A percentile compares a stretch with the other conserved stretches of the same genome.
Evolutionary conservation across 2,113 vertebrate species (phyloP).

Genomic region (Urocolius indicus): DNA sequence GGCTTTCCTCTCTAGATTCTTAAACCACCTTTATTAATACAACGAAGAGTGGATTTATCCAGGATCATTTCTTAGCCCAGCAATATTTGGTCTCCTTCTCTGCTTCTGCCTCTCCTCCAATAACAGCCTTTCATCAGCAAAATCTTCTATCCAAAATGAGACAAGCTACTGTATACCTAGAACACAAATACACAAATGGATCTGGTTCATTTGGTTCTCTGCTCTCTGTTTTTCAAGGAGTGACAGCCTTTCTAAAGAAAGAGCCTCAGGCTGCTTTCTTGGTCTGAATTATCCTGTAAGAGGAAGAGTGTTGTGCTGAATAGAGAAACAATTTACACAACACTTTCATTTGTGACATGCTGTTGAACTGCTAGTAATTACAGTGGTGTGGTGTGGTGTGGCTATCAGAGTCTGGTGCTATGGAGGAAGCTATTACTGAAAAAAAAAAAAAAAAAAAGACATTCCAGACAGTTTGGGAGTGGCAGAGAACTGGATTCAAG

Average conservation of each 20-base stretch:
- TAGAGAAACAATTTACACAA: background rate
- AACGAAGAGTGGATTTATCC: background rate
- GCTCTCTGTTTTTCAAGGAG: accelerated
- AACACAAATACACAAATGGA: background rate
- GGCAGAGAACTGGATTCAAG: background rate
- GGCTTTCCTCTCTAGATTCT: background rate
- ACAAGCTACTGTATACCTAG: background rate
- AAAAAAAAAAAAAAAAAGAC: background rate
- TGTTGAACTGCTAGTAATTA: background rate
- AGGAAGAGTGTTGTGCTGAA: background rate
- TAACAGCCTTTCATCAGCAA: background rate
- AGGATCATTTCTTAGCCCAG: background rate
- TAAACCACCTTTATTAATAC: background rate
- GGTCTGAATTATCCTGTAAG: background rate
- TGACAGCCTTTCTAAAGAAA: background rate
- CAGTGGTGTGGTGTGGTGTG: background rate
- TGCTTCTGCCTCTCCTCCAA: background rate
- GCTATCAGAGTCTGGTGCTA: background rate
- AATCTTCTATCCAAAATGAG: background rate
- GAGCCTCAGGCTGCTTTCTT: background rate
- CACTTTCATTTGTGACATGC: background rate
- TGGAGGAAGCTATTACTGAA: background rate
- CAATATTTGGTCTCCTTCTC: background rate
- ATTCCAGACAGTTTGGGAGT: background rate
- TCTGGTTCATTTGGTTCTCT: background rate